Base-by-base conservation (phyloP, 2,797 vertebrate species). In the Pampus argenteus region DNA sequence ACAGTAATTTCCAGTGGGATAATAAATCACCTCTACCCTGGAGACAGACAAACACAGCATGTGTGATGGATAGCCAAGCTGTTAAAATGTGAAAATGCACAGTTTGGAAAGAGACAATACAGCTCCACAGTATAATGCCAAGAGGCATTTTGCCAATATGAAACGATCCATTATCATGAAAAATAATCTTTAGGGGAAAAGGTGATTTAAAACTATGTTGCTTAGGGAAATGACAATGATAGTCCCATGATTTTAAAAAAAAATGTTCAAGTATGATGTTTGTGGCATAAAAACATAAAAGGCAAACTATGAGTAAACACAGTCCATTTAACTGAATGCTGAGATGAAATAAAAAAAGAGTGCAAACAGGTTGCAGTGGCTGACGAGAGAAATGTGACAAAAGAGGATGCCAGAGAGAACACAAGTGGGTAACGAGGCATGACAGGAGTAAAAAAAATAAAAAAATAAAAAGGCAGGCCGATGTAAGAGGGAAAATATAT, bases 21-120 rank as follows among this genome's bases (percentile, higher is more conserved):
- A 87, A 92, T 91, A 91, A 91, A 94, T 94, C 90, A 91, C 77
- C 78, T 71, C 71, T 79, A 75, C 84, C 85, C 90, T 62, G 78
- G 69, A 86, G 90, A 92, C 82, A 87, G 74, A 86, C 81, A 89
- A 77, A 86, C 83, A 77, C 45, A 11, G 66, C 79, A 75, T 75
- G 70, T 45, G 67, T 92, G 91, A 94, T 90, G 80, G 89, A 93
- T 91, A 76, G 87, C 69, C 66, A 28, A n/a, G 82, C 78, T 66
- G 83, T 86, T 81, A 78, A 86, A 90, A 91, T 88, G 82, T 89
- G 85, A 91, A 89, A 90, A 87, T 52, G 51, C 74, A 84, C 67
- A 71, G 67, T 86, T 88, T 82, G 83, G 78, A 86, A 60, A 59
- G 66, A 82, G 83, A 89, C 80, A 88, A 88, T 86, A 62, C 83